Conservation (phyloP, 30 jellyfish, hydroid and myxozoan genomes). For the Pseudorhiza aurosa region DNA sequence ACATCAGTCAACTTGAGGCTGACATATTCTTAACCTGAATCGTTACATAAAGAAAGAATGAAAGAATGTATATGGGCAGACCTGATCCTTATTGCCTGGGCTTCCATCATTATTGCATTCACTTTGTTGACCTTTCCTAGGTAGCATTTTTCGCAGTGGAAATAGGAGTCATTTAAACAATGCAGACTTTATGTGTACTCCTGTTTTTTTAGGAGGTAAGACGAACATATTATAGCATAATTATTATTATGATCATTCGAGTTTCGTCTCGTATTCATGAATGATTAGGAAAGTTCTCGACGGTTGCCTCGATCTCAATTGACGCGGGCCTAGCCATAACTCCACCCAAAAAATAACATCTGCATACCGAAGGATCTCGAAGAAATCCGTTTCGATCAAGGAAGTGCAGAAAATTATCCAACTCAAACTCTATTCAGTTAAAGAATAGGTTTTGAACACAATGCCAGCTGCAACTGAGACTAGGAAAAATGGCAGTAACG, state of each 20-base stretch:
- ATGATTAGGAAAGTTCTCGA: constrained; percentile 10
- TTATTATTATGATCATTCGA: background rate
- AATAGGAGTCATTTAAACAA: too few species aligned
- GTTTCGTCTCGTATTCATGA: background rate
- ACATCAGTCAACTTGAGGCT: too few species aligned
- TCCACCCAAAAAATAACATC: background rate
- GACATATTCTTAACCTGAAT: too few species aligned
- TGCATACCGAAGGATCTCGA: background rate
- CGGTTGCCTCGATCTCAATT: background rate
- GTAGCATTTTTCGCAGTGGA: too few species aligned
- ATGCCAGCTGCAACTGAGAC: constrained; percentile 47
- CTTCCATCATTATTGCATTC: too few species aligned
- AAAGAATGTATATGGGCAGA: too few species aligned
- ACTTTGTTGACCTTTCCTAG: too few species aligned
- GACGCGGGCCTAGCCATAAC: constrained; percentile 18
- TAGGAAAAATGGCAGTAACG: constrained; percentile 13
- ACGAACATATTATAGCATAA: background rate
- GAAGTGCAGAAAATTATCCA: background rate
- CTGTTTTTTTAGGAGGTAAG: background rate
- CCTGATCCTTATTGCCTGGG: too few species aligned
- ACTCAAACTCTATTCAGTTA: background rate
- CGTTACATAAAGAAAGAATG: too few species aligned
- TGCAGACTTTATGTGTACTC: background rate
- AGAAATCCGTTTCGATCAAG: constrained; percentile 27
- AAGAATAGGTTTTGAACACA: background rate